Evolutionary conservation across 2,888 invertebrate species (phyloP), one percentile per base, ranked within the genome.

Genomic region (Gandaritis pyraliata): DNA sequence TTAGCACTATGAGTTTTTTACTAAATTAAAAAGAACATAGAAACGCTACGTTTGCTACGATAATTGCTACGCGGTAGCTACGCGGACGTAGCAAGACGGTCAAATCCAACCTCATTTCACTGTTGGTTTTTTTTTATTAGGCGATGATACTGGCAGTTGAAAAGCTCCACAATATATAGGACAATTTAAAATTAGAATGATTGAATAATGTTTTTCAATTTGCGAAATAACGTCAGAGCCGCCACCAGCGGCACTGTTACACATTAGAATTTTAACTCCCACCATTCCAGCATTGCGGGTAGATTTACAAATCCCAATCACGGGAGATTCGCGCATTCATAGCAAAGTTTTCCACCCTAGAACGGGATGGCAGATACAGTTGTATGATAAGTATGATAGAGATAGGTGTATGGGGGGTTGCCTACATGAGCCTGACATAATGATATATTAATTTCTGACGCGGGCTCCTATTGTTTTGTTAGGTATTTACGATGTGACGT

Each of bases 391-490:
- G 75, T 47, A 58, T 51, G 76, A 83, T 64, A 39, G 77, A 69
- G 86, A 83, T 56, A 58, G 74, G 13, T 64, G 57, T 61, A 74
- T 75, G 76, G 83, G 79, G 83, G 80, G 80, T 74, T 81, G 75
- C 75, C 76, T 83, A 83, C 79, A 84, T 92, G 92, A 85, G 83
- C 82, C 85, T 92, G 92, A 91, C 92, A 90, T 91, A 92, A 92
- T 92, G 92, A 92, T 92, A 88, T 91, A 92, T 92, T 92, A 92
- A 92, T 92, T 91, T 91, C 90, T 90, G 89, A 89, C 90, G 87
- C 86, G 80, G 75, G 85, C 87, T 81, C 72, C 88, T 77, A 89
- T 92, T 92, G 91, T 91, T 90, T 90, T 87, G 88, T 84, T 87
- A 88, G 89, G 90, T 91, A 88, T 91, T 90, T 88, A 87, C 86